Evolutionary conservation across 2,797 vertebrate species (phyloP).

Genomic region (Scolopax bukidnonensis): DNA sequence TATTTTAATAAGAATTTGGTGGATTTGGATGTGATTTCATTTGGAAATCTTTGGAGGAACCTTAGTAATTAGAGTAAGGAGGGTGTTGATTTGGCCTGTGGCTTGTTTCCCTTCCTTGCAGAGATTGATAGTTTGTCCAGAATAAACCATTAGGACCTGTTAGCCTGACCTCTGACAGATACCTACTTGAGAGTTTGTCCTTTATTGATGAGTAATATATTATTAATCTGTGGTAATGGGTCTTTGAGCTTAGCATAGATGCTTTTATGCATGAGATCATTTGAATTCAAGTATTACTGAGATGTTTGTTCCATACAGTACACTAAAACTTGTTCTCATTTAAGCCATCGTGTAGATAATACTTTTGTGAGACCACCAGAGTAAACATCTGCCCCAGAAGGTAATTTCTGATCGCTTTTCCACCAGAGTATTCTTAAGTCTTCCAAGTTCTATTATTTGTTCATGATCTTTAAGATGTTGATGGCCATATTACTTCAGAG

Average conservation of each 20-base stretch:
- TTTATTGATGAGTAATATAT: background rate
- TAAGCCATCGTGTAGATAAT: background rate
- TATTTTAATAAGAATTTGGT: background rate
- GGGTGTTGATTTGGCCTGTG: background rate
- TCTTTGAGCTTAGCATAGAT: background rate
- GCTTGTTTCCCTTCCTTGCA: background rate
- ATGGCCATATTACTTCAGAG: rapidly evolving
- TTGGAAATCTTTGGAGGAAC: background rate
- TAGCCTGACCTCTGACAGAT: background rate
- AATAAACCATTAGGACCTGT: background rate
- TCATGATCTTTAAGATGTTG: background rate
- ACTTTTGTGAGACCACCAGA: background rate
- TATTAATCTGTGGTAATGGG: background rate
- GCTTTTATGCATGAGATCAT: background rate
- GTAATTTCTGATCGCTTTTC: background rate
- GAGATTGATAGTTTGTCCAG: background rate
- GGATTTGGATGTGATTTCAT: background rate
- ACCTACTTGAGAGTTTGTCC: background rate
- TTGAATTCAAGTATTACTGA: background rate
- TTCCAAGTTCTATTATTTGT: rapidly evolving
- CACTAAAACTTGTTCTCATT: background rate
- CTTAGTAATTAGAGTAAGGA: background rate
- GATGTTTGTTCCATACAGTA: background rate
- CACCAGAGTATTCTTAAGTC: background rate
- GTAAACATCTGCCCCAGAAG: background rate